Percentiles rank a stretch among this genome's conserved stretches.
Conservation (phyloP, 2,797 vertebrate genomes). For the Eutrigla gurnardus region DNA sequence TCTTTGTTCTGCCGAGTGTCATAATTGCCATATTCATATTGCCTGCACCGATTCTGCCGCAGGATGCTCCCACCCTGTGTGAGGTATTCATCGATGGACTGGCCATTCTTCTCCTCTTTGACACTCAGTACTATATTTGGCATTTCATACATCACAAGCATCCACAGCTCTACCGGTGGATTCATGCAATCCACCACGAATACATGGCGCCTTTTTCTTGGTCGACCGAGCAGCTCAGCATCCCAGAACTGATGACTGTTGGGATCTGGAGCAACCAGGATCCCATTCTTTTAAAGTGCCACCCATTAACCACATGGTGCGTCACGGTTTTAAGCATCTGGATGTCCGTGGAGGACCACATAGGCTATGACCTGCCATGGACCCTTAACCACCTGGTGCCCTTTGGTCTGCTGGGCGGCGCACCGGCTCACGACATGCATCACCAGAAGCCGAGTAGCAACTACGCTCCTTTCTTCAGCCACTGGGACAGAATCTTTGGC, state of each 20-base stretch:
- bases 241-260: conserved; percentile 81
- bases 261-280: conserved; percentile 84
- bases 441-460: conserved; percentile 84
- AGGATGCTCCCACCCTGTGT: conserved; percentile 68
- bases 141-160: conserved; percentile 82
- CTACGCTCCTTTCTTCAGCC: conserved; percentile 85
- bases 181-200: conserved; percentile 84
- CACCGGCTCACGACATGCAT: conserved; percentile 84
- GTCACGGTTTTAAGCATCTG: conserved; percentile 82
- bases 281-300: conserved; percentile 78
- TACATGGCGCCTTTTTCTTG: conserved; percentile 83
- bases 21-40: conserved; percentile 62
- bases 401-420: conserved; percentile 81
- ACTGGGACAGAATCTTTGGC: conserved; percentile 85
- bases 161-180: conserved; percentile 78
- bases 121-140: conserved; percentile 84
- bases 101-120: conserved; percentile 80
- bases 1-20: conserved; percentile 79
- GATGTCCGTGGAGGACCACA: conserved; percentile 87
- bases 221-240: conserved; percentile 82
- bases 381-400: conserved; percentile 79
- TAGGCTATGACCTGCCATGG: conserved; percentile 85
- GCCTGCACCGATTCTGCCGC: conserved; percentile 63
- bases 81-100: conserved; percentile 72
- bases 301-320: conserved; percentile 80